A percentile compares a stretch with the other conserved stretches of the same genome.
Evolutionary conservation across 1,140 invertebrate species (phyloP).

Genomic region (Anoplophora glabripennis): DNA sequence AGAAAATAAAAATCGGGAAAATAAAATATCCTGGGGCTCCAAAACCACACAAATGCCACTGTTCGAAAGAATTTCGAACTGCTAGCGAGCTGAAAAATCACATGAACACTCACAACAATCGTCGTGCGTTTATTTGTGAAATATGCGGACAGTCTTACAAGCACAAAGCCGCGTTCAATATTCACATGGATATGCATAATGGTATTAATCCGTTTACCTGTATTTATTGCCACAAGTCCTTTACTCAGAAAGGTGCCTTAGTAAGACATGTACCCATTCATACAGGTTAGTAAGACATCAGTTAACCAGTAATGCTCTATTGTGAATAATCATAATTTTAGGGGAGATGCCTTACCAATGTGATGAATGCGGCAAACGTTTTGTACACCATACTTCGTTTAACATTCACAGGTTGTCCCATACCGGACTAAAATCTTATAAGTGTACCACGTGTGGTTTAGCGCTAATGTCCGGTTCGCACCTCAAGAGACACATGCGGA

Average conservation of each 20-base stretch:
- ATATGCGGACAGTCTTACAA: slow-evolving; percentile 66
- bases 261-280: slow-evolving; percentile 66
- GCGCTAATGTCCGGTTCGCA: slow-evolving; percentile 62
- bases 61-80: too few species aligned
- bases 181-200: slow-evolving; percentile 65
- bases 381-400: slow-evolving; percentile 67
- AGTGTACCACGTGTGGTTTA: slow-evolving; percentile 59
- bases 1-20: slow-evolving; percentile 18
- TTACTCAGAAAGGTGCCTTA: slow-evolving; percentile 66
- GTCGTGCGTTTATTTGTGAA: slow-evolving; percentile 51
- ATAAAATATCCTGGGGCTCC: slow-evolving; percentile 5
- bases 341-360: slow-evolving; percentile 52
- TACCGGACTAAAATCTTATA: slow-evolving; percentile 60
- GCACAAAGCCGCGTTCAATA: slow-evolving; percentile 61
- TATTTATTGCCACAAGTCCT: slow-evolving; percentile 72
- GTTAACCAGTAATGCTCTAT: background rate
- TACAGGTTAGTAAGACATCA: slow-evolving; percentile 51
- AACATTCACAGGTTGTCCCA: slow-evolving; percentile 65
- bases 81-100: slow-evolving; percentile 2
- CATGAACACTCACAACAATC: slow-evolving; percentile 16
- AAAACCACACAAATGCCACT: too few species aligned
- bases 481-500: slow-evolving; percentile 64
- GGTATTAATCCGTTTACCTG: slow-evolving; percentile 71
- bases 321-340: slow-evolving; percentile 3
- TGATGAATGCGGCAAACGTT: slow-evolving; percentile 66